Conservation (phyloP, 1,140 invertebrate genomes). For the Heliconius hewitsoni region DNA sequence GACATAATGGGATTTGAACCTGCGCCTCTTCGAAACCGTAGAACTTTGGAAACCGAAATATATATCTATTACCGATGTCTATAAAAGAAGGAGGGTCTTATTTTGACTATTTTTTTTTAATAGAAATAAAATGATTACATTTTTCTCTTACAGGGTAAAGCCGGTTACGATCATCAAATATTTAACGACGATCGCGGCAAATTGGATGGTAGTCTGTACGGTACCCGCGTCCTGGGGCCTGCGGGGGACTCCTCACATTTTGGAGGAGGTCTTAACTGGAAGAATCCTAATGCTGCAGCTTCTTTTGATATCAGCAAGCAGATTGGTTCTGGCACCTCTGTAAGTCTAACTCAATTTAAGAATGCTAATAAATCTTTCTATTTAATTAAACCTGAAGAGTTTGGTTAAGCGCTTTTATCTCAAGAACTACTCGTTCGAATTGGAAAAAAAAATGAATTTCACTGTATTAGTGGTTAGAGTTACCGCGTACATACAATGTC, state of each 20-base stretch:
- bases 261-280: conserved; percentile 54
- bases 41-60: too few species aligned
- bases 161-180: conserved; percentile 56
- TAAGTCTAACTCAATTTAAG: conserved; percentile 26
- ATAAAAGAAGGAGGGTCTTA: too few species aligned
- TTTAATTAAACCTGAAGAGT: too few species aligned
- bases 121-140: too few species aligned
- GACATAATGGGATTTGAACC: too few species aligned
- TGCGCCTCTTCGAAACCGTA: too few species aligned
- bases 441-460: too few species aligned
- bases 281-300: conserved; percentile 51
- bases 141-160: conserved; percentile 46
- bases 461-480: too few species aligned
- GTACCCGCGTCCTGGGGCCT: conserved; percentile 51
- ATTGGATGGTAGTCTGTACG: conserved; percentile 49
- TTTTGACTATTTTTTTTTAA: too few species aligned
- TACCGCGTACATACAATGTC: too few species aligned
- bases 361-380: not conserved
- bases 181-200: conserved; percentile 56
- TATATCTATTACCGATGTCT: too few species aligned
- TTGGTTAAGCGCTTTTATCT: not conserved
- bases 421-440: not conserved
- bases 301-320: conserved; percentile 54
- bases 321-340: conserved; percentile 55
- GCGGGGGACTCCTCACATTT: conserved; percentile 52